phyloP scores from a whole-genome alignment of 2,888 invertebrate genomes.

The Drosophila melanosoma region DNA sequence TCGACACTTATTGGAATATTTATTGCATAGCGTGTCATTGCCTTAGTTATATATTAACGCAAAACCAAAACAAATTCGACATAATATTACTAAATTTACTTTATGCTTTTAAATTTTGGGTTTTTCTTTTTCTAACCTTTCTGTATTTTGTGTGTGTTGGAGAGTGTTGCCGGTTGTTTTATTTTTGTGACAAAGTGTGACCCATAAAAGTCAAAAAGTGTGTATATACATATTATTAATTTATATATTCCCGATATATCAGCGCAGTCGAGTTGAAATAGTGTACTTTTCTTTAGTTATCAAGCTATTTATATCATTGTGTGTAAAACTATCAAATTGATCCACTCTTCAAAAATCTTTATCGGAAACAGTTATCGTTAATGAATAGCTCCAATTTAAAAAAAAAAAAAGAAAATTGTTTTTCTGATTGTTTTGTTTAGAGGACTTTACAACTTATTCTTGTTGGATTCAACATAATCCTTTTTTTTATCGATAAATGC shows the following conservation, averaged over 20 bases:
- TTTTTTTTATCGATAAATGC: not conserved
- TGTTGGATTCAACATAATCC: too few relatives aligned
- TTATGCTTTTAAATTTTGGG: not conserved
- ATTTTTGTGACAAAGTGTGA: not conserved
- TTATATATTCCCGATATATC: not conserved
- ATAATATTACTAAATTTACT: not conserved
- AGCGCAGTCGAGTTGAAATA: not conserved
- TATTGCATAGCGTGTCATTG: conserved; percentile 12
- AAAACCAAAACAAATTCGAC: conserved; percentile 5
- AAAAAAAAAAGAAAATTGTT: too few relatives aligned
- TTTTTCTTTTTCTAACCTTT: conserved; percentile 1
- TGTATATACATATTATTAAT: not conserved
- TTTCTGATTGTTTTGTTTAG: too few relatives aligned
- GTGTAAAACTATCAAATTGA: not conserved
- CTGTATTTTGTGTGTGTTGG: not conserved
- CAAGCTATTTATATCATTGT: not conserved
- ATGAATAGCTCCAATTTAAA: too few relatives aligned
- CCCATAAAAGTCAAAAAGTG: not conserved
- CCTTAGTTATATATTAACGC: conserved; percentile 5
- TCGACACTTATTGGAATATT: conserved; percentile 4
- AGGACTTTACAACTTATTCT: too few relatives aligned
- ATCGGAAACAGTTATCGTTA: not conserved
- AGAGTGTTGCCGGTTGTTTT: not conserved
- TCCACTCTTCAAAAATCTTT: not conserved
- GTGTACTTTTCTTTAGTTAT: too few relatives aligned